Base-by-base conservation (phyloP, 2,113 vertebrate genomes). In the Elachura formosa region DNA sequence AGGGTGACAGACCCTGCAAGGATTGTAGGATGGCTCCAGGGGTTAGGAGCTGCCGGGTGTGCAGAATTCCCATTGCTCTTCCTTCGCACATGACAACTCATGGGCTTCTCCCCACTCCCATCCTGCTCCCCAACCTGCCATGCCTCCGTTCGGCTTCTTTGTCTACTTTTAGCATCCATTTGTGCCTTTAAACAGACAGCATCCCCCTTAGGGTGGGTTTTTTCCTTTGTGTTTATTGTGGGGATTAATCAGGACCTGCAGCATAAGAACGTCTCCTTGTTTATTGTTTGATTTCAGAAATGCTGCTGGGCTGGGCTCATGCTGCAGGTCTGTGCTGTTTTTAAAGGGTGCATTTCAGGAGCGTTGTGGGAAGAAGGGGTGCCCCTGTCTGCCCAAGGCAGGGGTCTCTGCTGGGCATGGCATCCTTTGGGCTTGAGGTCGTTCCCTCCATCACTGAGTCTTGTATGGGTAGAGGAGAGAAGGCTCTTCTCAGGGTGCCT, bases 231-330 rank as follows among this genome's bases (percentile, higher is more conserved):
- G 92, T 97, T 97, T 97, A 88, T 91, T 85, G 58, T n/a, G 80
- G 72, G 90, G 90, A 97, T 95, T 97, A 96, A 96, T 91, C 87
- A 95, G 90, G 82, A 97, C 93, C 78, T 93, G 94, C 95, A 93
- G 93, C 0, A 1, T 97, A 85, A 97, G 94, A 89, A 24, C 3
- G 0, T 80, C 81, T 88, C 84, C 94, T 94, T 84, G 91, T 96
- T 96, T 96, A 72, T 94, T 95, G 88, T 95, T 97, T 94, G 89
- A 74, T 97, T 95, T 93, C 55, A 83, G 94, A 94, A 92, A 51
- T 38, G 86, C 73, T 86, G 82, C 87, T 48, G 82, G 48, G 48
- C 87, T 87, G 87, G 45, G 52, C 48, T 90, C 12, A 2, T 24
- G 55, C 55, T 69, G 83, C 63, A 56, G 34, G 31, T 43, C 48